Conservation (phyloP, 2,113 vertebrate genomes). For the Taurulus bubalis region DNA sequence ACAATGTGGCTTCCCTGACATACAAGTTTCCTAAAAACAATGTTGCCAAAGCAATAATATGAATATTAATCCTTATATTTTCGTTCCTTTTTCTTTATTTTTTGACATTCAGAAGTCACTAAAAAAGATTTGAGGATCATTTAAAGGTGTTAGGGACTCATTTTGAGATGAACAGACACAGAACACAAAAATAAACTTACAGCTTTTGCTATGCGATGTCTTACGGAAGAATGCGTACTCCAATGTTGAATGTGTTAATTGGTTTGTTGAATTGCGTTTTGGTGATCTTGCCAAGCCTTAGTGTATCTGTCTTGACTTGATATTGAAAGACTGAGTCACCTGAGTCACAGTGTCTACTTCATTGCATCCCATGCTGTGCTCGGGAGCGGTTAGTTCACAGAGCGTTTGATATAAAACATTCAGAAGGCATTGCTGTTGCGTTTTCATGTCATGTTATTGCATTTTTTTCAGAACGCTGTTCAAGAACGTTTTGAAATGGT, state of each 20-base stretch:
- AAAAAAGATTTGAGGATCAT: conserved; percentile 39
- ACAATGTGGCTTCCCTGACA: not conserved
- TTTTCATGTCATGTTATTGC: conserved; percentile 18
- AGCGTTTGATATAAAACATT: conserved; percentile 3
- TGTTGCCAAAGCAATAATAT: not conserved
- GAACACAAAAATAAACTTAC: conserved; percentile 21
- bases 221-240: conserved; percentile 40
- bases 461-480: not conserved
- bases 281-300: conserved; percentile 49
- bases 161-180: conserved; percentile 39
- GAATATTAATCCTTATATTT: not conserved
- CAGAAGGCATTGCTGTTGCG: not conserved
- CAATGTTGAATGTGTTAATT: conserved; percentile 62
- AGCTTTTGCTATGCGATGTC: conserved; percentile 38
- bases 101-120: not conserved
- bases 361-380: not conserved
- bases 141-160: conserved; percentile 38
- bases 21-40: not conserved
- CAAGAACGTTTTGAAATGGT: not conserved
- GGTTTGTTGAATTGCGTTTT: conserved; percentile 55
- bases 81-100: not conserved
- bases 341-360: conserved; percentile 41
- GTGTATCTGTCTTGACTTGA: conserved; percentile 59
- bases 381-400: conserved; percentile 12
- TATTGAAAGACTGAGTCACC: conserved; percentile 48